phyloP scores from a whole-genome alignment of 2,797 vertebrate species.

The Antrozous pallidus region DNA sequence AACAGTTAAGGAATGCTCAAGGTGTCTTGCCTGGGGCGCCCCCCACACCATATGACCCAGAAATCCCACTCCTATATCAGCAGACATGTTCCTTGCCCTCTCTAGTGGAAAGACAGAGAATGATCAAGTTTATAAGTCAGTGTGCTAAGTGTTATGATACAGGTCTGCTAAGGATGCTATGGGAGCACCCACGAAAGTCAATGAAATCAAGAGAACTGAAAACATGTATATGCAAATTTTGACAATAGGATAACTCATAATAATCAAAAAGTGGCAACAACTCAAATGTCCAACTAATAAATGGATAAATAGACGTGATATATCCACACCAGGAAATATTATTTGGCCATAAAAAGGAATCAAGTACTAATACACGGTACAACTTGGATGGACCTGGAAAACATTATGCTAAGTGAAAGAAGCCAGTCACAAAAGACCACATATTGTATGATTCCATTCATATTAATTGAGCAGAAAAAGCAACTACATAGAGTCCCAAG shows the following conservation, averaged over 20 bases:
- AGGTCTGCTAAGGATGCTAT: background rate
- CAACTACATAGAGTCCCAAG: background rate
- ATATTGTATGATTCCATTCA: background rate
- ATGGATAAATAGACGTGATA: background rate
- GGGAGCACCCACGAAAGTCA: fast-evolving
- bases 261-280: conserved; percentile 18
- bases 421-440: background rate
- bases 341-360: background rate
- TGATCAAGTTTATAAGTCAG: background rate
- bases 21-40: too few species aligned
- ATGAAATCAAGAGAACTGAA: conserved; percentile 21
- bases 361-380: background rate
- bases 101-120: background rate
- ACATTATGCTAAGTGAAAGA: background rate
- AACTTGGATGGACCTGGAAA: background rate
- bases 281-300: background rate
- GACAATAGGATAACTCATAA: background rate
- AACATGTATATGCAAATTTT: background rate
- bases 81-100: background rate
- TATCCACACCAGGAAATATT: background rate
- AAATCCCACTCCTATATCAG: background rate
- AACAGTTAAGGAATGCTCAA: too few species aligned
- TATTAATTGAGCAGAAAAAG: background rate
- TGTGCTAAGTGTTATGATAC: background rate
- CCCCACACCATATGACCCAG: background rate